These are phyloP conservation scores for Meloidogyne exigua DNA, from an alignment of 1,140 invertebrate genomes.

Conservation along the genomic window DNA sequence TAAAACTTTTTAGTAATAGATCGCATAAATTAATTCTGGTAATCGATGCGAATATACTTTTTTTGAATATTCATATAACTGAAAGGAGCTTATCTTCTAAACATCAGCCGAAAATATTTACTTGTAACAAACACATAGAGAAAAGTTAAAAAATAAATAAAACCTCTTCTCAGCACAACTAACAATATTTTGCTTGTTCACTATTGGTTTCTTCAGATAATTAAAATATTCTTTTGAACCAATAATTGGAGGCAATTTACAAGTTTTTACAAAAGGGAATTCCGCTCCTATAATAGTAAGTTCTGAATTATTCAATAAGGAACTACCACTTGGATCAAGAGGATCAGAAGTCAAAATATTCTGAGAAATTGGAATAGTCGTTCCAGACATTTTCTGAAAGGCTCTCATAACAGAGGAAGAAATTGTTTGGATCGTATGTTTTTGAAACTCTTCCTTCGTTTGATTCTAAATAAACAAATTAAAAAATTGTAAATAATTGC, in stretches of 20 bases:
- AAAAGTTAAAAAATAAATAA: not conserved
- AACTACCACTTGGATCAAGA: not conserved
- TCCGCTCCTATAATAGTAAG: not conserved
- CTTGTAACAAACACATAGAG: too few species aligned
- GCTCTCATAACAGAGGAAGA: not conserved
- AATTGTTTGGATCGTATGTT: not conserved
- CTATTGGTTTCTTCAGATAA: not conserved
- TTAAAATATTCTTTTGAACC: not conserved
- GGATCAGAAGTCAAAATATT: not conserved
- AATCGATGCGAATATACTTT: too few species aligned
- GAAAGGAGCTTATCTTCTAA: too few species aligned
- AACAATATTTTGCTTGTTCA: not conserved
- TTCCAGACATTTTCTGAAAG: not conserved
- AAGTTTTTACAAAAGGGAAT: not conserved
- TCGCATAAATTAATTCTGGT: too few species aligned
- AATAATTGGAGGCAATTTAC: constrained; percentile 1
- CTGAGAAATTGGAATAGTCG: not conserved
- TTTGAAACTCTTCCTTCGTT: not conserved
- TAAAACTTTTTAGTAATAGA: too few species aligned
- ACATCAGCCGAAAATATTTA: too few species aligned
- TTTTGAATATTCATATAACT: too few species aligned
- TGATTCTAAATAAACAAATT: not conserved
- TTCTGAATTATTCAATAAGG: not conserved
- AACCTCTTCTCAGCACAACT: not conserved
- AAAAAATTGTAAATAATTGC: not conserved